Conservation (phyloP, 2,888 invertebrate genomes). For the Aromia moschata region DNA sequence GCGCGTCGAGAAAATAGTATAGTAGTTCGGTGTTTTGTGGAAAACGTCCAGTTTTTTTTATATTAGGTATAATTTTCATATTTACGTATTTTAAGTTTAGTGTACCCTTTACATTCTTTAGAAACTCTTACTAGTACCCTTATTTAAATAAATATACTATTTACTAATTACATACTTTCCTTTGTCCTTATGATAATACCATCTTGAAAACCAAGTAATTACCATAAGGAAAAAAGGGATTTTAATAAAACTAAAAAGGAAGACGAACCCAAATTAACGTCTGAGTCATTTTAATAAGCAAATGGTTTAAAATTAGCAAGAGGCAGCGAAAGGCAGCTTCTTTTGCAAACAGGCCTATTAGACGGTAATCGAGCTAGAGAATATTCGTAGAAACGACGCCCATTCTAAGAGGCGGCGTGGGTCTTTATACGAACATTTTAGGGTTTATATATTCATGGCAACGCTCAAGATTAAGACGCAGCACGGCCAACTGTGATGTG, state of each 20-base stretch:
- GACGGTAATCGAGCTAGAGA: conserved; percentile 39
- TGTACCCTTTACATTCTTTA: too few relatives aligned
- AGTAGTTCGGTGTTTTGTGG: too few relatives aligned
- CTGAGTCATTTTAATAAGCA: conserved; percentile 51
- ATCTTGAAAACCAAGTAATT: background rate
- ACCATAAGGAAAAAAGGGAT: background rate
- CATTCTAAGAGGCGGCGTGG: conserved; percentile 28
- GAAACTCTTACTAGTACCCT: too few relatives aligned
- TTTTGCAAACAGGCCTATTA: conserved; percentile 47
- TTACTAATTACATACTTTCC: too few relatives aligned
- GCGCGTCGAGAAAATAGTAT: too few relatives aligned
- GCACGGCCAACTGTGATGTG: conserved; percentile 57
- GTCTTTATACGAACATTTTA: conserved; percentile 52
- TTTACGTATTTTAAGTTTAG: too few relatives aligned
- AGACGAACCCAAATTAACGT: conserved; percentile 31
- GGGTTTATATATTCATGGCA: conserved; percentile 59
- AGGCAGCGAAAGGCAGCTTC: conserved; percentile 49
- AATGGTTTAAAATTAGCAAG: conserved; percentile 53
- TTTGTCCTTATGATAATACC: too few relatives aligned
- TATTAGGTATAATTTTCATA: too few relatives aligned
- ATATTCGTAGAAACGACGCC: conserved; percentile 17
- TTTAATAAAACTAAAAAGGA: conserved; percentile 21
- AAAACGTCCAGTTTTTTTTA: too few relatives aligned
- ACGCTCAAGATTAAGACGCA: conserved; percentile 61
- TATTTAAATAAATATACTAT: too few relatives aligned